Evolutionary conservation across 1,140 invertebrate genomes (phyloP).

Genomic region (Neelides sp.): DNA sequence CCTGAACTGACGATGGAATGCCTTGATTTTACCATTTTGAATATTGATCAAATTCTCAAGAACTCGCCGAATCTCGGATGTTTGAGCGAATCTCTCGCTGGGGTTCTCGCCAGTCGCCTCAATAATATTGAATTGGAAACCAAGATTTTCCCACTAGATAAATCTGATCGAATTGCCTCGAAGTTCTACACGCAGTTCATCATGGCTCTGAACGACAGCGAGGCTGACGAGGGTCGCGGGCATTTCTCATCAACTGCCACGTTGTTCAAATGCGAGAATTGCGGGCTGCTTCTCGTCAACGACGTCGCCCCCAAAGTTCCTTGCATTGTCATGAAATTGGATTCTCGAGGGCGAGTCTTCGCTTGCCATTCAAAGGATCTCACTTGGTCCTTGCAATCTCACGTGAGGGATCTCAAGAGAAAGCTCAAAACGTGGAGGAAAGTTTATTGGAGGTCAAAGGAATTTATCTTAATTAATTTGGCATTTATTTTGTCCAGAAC

Average conservation of each 20-base stretch:
- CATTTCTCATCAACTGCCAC: constrained; percentile 63
- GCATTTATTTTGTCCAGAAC: background rate
- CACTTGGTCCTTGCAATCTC: constrained; percentile 69
- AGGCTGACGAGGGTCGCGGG: constrained; percentile 55
- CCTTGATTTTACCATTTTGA: constrained; percentile 61
- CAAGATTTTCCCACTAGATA: constrained; percentile 47
- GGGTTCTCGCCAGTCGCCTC: constrained; percentile 16
- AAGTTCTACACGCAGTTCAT: constrained; percentile 70
- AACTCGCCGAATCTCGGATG: constrained; percentile 64
- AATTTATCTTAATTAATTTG: background rate
- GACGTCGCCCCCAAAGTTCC: constrained; percentile 37
- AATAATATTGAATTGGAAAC: constrained; percentile 17
- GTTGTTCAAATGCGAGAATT: constrained; percentile 56
- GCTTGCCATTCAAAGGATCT: constrained; percentile 46
- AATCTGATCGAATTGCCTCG: constrained; percentile 69
- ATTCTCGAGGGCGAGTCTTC: constrained; percentile 51
- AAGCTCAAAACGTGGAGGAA: constrained; percentile 72
- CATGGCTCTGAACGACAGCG: constrained; percentile 52
- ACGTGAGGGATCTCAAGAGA: constrained; percentile 57
- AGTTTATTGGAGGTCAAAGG: constrained; percentile 64
- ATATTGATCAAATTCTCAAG: constrained; percentile 65
- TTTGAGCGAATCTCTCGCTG: constrained; percentile 62
- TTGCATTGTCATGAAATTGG: constrained; percentile 49
- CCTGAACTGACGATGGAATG: constrained; percentile 68
- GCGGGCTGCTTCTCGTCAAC: constrained; percentile 42